Evolutionary conservation across 2,113 vertebrate species (phyloP).

Genomic region (Dasyprocta punctata): DNA sequence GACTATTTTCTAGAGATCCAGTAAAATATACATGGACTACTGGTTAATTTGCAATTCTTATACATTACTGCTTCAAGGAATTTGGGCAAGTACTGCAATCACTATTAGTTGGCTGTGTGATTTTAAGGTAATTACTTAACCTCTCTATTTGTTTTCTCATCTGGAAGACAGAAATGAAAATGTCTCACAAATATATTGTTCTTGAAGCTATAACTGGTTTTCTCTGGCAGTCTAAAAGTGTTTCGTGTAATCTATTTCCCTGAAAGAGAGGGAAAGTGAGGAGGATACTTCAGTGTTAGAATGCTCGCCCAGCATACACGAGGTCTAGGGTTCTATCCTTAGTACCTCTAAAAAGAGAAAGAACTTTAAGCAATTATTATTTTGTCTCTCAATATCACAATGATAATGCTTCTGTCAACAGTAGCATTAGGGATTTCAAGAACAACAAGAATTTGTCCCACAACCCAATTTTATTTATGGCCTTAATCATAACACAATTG

Average conservation of each 20-base stretch:
- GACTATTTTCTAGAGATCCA: slow-evolving; percentile 22
- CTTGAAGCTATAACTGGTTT: slow-evolving; percentile 50
- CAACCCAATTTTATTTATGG: background rate
- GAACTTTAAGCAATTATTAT: background rate
- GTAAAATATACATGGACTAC: background rate
- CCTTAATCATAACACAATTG: background rate
- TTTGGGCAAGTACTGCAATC: background rate
- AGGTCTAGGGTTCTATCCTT: background rate
- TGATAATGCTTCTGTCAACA: background rate
- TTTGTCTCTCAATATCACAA: background rate
- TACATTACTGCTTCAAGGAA: background rate
- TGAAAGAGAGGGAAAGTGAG: background rate
- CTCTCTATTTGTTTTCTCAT: slow-evolving; percentile 23
- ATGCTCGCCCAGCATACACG: background rate
- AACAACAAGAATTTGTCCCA: background rate
- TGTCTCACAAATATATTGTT: background rate
- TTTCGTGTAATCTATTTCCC: slow-evolving; percentile 9
- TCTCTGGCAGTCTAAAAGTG: background rate
- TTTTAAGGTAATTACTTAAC: slow-evolving; percentile 34
- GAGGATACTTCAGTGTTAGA: background rate
- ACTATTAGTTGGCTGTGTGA: background rate
- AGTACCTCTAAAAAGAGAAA: background rate
- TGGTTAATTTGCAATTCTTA: slow-evolving; percentile 36
- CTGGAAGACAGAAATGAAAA: background rate
- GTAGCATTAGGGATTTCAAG: background rate